Evolutionary conservation across 2,888 invertebrate genomes (phyloP).

Genomic region (Sisyra nigra): DNA sequence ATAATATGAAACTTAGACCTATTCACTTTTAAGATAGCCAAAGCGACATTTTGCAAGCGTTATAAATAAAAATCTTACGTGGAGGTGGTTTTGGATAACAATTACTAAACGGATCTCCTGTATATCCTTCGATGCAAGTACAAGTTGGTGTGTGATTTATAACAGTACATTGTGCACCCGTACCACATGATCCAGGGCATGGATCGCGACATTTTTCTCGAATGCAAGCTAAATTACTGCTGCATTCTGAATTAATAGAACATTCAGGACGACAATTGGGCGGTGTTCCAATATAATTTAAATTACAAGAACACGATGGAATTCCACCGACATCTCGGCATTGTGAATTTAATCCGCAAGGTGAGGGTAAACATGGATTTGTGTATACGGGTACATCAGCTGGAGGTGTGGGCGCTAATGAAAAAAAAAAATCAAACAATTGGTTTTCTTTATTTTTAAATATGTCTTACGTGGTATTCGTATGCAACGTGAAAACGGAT

Average conservation of each 20-base stretch:
- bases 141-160: conserved; percentile 50
- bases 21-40: no score
- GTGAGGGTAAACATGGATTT: conserved; percentile 51
- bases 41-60: no score
- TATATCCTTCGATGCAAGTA: conserved; percentile 37
- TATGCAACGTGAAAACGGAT: conserved; percentile 46
- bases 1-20: no score
- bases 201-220: conserved; percentile 57
- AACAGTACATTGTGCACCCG: conserved; percentile 41
- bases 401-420: conserved; percentile 23
- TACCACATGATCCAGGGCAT: conserved; percentile 45
- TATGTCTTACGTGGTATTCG: conserved; percentile 24
- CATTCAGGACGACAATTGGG: conserved; percentile 65
- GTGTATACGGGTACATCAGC: conserved; percentile 23
- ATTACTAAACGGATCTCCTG: conserved; percentile 38
- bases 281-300: conserved; percentile 48
- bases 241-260: conserved; percentile 48
- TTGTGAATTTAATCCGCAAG: conserved; percentile 67
- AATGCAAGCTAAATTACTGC: conserved; percentile 46
- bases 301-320: conserved; percentile 40
- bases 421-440: not conserved
- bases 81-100: conserved; percentile 18
- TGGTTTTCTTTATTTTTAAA: not conserved
- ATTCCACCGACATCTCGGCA: conserved; percentile 41
- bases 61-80: conserved; percentile 13